These are phyloP conservation scores for Amphibalanus amphitrite DNA, from an alignment of 1,140 invertebrate genomes.

Conservation along the genomic window DNA sequence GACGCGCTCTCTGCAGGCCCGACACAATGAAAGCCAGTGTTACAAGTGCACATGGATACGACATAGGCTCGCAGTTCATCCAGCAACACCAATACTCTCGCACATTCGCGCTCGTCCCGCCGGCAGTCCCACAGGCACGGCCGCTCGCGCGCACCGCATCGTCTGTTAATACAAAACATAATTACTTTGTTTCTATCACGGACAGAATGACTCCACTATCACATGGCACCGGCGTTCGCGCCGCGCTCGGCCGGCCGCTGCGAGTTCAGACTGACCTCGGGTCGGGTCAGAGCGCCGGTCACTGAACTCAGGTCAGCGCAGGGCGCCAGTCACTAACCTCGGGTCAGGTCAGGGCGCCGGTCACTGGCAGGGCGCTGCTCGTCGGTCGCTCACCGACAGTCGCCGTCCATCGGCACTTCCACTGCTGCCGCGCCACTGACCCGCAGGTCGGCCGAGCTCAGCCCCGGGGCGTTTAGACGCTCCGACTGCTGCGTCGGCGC, in stretches of 20 bases:
- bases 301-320: no score
- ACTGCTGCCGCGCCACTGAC: no score
- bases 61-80: neutral
- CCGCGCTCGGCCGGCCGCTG: no score
- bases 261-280: no score
- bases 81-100: neutral
- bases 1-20: neutral
- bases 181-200: conserved; percentile 1
- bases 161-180: neutral
- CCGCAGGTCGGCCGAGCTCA: no score
- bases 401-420: neutral
- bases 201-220: neutral
- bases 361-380: no score
- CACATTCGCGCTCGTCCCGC: neutral
- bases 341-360: no score
- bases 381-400: neutral
- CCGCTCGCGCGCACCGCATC: neutral
- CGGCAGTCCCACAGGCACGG: neutral
- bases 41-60: neutral
- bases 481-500: neutral
- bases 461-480: no score
- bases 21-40: neutral
- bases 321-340: no score
- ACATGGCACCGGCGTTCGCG: neutral
- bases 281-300: no score